These are phyloP conservation scores for Eupithecia centaureata DNA, from an alignment of 2,888 invertebrate species.

Conservation along the genomic window DNA sequence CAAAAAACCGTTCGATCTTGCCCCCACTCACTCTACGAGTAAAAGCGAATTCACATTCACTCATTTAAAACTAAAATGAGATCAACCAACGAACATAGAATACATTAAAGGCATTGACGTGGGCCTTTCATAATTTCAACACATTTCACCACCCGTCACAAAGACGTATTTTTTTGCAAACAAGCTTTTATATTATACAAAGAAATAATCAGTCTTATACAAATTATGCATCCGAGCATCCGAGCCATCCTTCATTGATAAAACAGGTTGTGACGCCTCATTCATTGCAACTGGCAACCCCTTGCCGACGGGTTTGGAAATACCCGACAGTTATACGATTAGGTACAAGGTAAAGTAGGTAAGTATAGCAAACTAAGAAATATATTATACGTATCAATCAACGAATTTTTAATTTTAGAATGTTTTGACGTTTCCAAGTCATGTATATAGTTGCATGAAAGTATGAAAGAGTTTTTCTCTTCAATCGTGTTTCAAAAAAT, in stretches of 20 bases:
- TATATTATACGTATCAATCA: no score
- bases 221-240: slow-evolving; percentile 19
- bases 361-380: no score
- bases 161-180: slow-evolving; percentile 5
- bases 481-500: no score
- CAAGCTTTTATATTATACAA: slow-evolving; percentile 1
- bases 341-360: background rate
- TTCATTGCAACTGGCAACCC: slow-evolving; percentile 50
- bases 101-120: background rate
- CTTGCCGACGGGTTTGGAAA: slow-evolving; percentile 13
- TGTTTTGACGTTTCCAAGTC: no score
- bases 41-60: no score
- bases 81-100: background rate
- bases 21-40: no score
- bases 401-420: no score
- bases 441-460: no score
- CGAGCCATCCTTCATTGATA: slow-evolving; percentile 70
- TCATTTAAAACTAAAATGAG: background rate
- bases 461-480: no score
- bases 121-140: background rate
- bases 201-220: slow-evolving; percentile 54
- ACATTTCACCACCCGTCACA: background rate
- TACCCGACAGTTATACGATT: background rate
- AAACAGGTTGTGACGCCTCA: slow-evolving; percentile 69
- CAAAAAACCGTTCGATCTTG: no score